Evolutionary conservation across 2,113 vertebrate species (phyloP).

Genomic region (Pteropus alecto): DNA sequence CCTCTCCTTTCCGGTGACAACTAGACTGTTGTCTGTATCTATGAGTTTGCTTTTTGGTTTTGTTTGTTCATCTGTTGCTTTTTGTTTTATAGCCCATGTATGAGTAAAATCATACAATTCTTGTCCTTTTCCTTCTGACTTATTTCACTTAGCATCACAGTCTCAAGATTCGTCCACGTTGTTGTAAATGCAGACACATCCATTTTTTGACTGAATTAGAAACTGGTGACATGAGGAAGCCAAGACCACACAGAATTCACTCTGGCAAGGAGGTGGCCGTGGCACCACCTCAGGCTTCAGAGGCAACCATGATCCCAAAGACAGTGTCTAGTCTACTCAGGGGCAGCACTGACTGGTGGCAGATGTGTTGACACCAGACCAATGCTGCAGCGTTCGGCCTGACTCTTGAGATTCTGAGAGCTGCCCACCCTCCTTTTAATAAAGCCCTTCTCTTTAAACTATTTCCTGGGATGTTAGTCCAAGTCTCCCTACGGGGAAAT

Average conservation of each 20-base stretch:
- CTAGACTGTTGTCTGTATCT: neutral
- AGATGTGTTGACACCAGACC: neutral
- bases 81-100: neutral
- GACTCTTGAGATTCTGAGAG: neutral
- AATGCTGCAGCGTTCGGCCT: neutral
- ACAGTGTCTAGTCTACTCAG: neutral
- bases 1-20: neutral
- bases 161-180: neutral
- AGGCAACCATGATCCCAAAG: neutral
- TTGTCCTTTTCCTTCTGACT: neutral
- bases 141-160: neutral
- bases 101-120: neutral
- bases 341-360: fast-evolving
- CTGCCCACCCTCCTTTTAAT: neutral
- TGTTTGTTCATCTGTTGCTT: neutral
- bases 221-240: neutral
- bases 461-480: neutral
- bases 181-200: neutral
- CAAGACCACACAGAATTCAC: neutral
- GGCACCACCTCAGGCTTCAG: neutral
- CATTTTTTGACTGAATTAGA: neutral
- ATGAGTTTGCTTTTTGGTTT: neutral
- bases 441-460: neutral
- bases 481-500: neutral
- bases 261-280: fast-evolving